Base-by-base conservation (phyloP, 1,140 invertebrate genomes). In the Phortica variegata region DNA sequence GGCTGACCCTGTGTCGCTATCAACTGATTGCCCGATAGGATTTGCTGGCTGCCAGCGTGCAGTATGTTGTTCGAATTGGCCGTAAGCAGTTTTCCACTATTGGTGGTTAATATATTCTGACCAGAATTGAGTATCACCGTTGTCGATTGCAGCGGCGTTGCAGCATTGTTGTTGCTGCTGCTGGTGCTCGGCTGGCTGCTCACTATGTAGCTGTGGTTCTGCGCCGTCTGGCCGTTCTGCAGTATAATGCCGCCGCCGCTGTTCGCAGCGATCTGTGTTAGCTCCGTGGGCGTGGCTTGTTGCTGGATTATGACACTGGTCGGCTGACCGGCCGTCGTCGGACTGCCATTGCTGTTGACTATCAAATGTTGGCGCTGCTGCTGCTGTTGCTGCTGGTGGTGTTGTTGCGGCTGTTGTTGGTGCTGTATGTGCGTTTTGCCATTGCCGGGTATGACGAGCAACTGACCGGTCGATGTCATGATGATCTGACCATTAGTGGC, bases 381-480 rank as follows among this genome's bases (percentile, higher is more conserved):
- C 2, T 38, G 20, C 7, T 49, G 56, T 7, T 52, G 52, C 4
- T 58, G 60, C 15, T 70, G 69, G 3, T 47, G 31, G 13, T 58
- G 38, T 3, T 33, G 17, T 32, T 52, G 39, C 3, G 18, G 47
- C 8, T 4, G 43, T 31, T 33, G 52, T 33, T 42, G 32, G 20
- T 49, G 31, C n/a, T n/a, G n/a, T n/a, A n/a, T n/a, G n/a, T 56
- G 53, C 43, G 58, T 59, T 12, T 72, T 75, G 36, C 16, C 50
- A 59, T 16, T 77, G 69, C 56, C 58, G 42, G 82, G 79, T 44
- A 83, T 78, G 23, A 82, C 77, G 55, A 82, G 76, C 18, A 80
- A 58, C 37, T 76, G 74, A 2, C 74, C 74, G 1, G 71, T 62
- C 1, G 74, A 73, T 4, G 74, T 76, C 74, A 76, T 76, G 9